Evolutionary conservation across 2,888 invertebrate species (phyloP).

Genomic region (Drosophila borealis): DNA sequence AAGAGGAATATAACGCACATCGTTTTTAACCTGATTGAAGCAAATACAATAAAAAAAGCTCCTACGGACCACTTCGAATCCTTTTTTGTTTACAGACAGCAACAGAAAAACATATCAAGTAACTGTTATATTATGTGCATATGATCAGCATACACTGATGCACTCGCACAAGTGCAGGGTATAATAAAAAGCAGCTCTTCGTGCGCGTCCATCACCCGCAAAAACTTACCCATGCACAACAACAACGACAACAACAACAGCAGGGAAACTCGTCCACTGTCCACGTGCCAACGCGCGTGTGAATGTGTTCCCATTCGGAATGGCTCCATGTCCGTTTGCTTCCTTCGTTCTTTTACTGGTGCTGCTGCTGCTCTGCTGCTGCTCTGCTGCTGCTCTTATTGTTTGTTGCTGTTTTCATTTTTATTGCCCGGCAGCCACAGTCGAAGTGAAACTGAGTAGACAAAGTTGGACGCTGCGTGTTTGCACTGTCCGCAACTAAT

Average conservation of each 20-base stretch:
- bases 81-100: too few relatives aligned
- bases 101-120: too few relatives aligned
- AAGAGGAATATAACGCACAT: too few relatives aligned
- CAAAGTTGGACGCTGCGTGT: constrained; percentile 50
- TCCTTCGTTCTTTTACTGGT: neutral
- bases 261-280: constrained; percentile 11
- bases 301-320: constrained; percentile 41
- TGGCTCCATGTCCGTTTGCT: constrained; percentile 17
- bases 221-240: constrained; percentile 43
- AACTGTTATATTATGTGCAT: neutral
- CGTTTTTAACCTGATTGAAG: too few relatives aligned
- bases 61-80: too few relatives aligned
- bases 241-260: constrained; percentile 12
- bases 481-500: constrained; percentile 70
- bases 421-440: constrained; percentile 65
- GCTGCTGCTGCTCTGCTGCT: constrained; percentile 5
- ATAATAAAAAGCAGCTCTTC: constrained; percentile 19
- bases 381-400: constrained; percentile 18
- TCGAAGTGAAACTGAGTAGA: constrained; percentile 29
- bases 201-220: constrained; percentile 32
- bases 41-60: too few relatives aligned
- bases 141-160: neutral
- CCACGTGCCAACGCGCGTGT: constrained; percentile 50
- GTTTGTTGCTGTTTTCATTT: constrained; percentile 55
- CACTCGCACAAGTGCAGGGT: neutral